Evolutionary conservation across 1,140 invertebrate genomes (phyloP), one percentile per base, ranked within the genome.

Genomic region (Colletes latitarsis): DNA sequence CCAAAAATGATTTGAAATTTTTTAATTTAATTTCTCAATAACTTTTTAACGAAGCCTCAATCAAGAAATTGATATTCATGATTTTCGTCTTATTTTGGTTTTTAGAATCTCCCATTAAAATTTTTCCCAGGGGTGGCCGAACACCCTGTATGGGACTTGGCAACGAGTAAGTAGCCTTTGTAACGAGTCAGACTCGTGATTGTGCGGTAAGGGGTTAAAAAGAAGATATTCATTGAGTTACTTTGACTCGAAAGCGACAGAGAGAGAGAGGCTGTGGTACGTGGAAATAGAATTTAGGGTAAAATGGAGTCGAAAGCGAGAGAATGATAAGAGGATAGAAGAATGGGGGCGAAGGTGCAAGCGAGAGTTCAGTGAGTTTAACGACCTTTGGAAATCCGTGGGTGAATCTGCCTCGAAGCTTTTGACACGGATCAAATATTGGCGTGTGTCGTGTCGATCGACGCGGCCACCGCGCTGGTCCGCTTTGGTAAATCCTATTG

Each of bases 401-500:
- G 67, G 75, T 69, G 78, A 81, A 86, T 83, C 70, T 86, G 63
- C 77, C 71, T 66, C 75, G 78, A 39, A 84, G 86, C 86, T 87
- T 87, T 87, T 87, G 86, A 88, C 86, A 83, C 83, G 86, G 77
- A 88, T 87, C 86, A 88, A 88, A 88, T 88, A 88, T 88, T 88
- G 86, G 86, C 83, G 85, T 83, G 86, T 82, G 86, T 84, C 85
- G 82, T 84, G 82, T 87, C 86, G 82, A 87, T 86, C 77, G 84
- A 58, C 74, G 64, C 80, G 70, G 19, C 75, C 60, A 60, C 73
- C 55, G 46, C 77, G 64, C 64, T 77, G 71, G 78, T 64, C 80
- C 84, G 82, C 88, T 89, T 86, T 87, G 87, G 85, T 82, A 89
- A 89, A 89, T 89, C 85, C 85, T 87, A 88, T 89, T 86, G 87